A percentile compares a stretch with the other conserved stretches of the same genome.
Conservation (phyloP, 2,888 invertebrate genomes). For the Troides oblongomaculatus region DNA sequence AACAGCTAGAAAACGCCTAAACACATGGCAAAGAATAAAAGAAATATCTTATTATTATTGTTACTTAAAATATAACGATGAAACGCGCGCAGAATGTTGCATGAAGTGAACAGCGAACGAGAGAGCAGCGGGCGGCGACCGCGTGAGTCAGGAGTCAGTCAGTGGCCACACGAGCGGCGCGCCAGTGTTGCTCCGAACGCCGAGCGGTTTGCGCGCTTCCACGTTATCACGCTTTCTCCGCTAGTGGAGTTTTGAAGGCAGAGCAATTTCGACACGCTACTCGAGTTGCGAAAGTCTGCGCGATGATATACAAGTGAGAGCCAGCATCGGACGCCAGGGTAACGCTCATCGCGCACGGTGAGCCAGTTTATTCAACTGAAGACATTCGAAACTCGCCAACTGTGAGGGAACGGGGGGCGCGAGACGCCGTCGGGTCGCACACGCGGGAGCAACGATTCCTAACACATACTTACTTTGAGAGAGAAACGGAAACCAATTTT, state of each 20-base stretch:
- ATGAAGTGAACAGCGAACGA: constrained; percentile 20
- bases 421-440: constrained; percentile 73
- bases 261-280: constrained; percentile 72
- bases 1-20: too few species aligned
- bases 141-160: constrained; percentile 39
- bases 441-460: constrained; percentile 70
- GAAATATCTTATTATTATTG: not conserved
- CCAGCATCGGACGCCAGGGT: constrained; percentile 68
- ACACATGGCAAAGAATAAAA: not conserved
- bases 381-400: constrained; percentile 73
- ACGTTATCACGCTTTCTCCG: constrained; percentile 49
- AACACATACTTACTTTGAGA: constrained; percentile 62
- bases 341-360: constrained; percentile 78
- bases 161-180: constrained; percentile 42
- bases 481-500: constrained; percentile 75
- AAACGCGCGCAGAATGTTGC: constrained; percentile 1
- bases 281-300: constrained; percentile 78
- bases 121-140: constrained; percentile 17
- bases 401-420: constrained; percentile 71
- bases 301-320: constrained; percentile 81
- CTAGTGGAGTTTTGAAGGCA: constrained; percentile 61
- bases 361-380: constrained; percentile 69
- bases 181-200: constrained; percentile 38
- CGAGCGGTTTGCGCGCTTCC: constrained; percentile 34
- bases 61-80: not conserved